phyloP scores from a whole-genome alignment of 2,797 vertebrate genomes.

The Artibeus lituratus region DNA sequence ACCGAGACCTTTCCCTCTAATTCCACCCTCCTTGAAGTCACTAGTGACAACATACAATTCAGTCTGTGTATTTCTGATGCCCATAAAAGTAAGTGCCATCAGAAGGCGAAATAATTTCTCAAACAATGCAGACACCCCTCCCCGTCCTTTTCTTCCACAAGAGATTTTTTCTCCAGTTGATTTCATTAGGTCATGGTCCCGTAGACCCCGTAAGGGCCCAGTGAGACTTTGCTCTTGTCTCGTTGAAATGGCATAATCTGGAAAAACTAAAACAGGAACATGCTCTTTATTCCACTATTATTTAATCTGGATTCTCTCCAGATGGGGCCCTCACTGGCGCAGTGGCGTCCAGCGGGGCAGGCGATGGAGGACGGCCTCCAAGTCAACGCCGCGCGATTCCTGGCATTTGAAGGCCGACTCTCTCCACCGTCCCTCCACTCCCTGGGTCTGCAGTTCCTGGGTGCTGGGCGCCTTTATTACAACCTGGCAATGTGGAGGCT shows the following conservation, averaged over 20 bases:
- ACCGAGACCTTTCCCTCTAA: accelerated
- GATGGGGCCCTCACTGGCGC: constrained; percentile 42
- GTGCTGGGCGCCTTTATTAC: constrained; percentile 55
- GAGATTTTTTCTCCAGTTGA: neutral
- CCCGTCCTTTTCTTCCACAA: neutral
- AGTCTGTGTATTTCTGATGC: neutral
- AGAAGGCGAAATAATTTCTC: neutral
- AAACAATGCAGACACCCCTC: neutral
- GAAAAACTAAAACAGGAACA: constrained; percentile 54
- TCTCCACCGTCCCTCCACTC: constrained; percentile 60
- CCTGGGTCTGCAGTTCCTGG: constrained; percentile 61
- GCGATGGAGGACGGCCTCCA: constrained; percentile 46
- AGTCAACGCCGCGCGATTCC: constrained; percentile 68
- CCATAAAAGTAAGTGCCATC: neutral
- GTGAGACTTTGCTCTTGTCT: constrained; percentile 18
- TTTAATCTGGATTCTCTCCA: constrained; percentile 70
- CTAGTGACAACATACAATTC: neutral
- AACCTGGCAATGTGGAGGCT: constrained; percentile 52
- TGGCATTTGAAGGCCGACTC: constrained; percentile 72
- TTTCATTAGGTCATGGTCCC: constrained; percentile 32
- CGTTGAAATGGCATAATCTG: constrained; percentile 55
- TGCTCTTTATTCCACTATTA: constrained; percentile 45
- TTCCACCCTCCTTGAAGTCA: neutral
- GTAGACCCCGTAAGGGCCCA: neutral
- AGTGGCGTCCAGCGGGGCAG: constrained; percentile 39